phyloP scores from a whole-genome alignment of 2,113 vertebrate genomes.

The Sceloporus tristichus region DNA sequence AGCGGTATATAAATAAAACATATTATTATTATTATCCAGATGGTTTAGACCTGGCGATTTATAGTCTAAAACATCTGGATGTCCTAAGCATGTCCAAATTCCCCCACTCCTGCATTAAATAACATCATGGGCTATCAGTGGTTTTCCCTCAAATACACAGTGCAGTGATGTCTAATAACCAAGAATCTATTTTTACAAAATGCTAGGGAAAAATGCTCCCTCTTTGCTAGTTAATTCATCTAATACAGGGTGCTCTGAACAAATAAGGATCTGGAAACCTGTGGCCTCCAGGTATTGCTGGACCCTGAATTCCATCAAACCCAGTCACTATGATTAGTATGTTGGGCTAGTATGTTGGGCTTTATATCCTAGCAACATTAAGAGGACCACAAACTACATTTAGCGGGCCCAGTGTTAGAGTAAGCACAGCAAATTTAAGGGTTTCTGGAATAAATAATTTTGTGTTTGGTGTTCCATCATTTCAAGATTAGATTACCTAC shows the following conservation, averaged over 20 bases:
- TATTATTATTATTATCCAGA: no score
- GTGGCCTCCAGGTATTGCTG: background rate
- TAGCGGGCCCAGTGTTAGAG: background rate
- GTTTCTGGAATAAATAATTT: conserved; percentile 9
- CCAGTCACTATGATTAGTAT: background rate
- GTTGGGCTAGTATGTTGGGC: no score
- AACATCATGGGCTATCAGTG: background rate
- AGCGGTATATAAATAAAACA: no score
- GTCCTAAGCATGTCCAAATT: background rate
- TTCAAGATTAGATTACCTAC: conserved; percentile 5
- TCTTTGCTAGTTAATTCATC: conserved; percentile 20
- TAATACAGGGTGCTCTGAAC: background rate
- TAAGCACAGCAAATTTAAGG: conserved; percentile 18
- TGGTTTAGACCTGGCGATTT: background rate
- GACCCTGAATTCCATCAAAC: background rate
- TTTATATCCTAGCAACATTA: background rate
- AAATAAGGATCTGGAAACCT: background rate
- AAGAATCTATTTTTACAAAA: no score
- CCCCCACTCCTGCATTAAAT: background rate
- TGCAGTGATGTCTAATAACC: background rate
- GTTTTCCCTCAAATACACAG: background rate
- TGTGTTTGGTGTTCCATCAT: conserved; percentile 14
- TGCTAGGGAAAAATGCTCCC: background rate
- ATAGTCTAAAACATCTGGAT: no score
- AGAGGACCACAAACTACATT: no score